Evolutionary conservation across 1,140 invertebrate genomes (phyloP).

Genomic region (Leptinotarsa undecemlineata): DNA sequence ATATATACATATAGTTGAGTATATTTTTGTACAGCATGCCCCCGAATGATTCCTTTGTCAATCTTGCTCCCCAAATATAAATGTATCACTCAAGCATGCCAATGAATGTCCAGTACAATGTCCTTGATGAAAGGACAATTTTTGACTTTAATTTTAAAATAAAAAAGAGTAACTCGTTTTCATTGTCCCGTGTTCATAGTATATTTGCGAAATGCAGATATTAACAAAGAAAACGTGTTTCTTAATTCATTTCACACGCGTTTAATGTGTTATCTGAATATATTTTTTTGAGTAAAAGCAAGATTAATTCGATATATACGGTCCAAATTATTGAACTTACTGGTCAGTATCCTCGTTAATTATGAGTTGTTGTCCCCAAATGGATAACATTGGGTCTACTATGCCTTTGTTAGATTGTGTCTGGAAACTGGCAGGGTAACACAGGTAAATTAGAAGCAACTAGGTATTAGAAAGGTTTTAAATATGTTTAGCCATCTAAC

Average conservation of each 20-base stretch:
- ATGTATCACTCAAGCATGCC: too few species aligned
- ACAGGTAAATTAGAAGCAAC: constrained; percentile 54
- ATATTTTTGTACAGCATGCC: too few species aligned
- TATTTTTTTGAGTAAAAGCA: constrained; percentile 2
- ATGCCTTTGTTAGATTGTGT: constrained; percentile 89
- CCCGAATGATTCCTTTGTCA: too few species aligned
- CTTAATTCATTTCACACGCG: neutral
- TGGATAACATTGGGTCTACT: constrained; percentile 95
- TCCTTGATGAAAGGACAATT: too few species aligned
- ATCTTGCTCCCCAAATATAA: too few species aligned
- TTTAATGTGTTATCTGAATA: neutral
- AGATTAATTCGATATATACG: constrained; percentile 16
- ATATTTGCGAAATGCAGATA: too few species aligned
- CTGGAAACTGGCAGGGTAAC: constrained; percentile 71
- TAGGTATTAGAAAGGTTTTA: constrained; percentile 28
- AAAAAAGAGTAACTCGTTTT: too few species aligned
- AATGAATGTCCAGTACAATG: too few species aligned
- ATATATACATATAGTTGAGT: too few species aligned
- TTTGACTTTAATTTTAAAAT: too few species aligned
- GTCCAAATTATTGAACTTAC: constrained; percentile 67
- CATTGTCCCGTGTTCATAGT: too few species aligned
- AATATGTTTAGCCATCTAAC: neutral
- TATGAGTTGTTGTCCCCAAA: constrained; percentile 96
- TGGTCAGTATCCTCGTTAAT: constrained; percentile 93
- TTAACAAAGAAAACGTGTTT: neutral